These are phyloP conservation scores for Oryzias curvinotus DNA, from an alignment of 2,113 vertebrate species.

Conservation along the genomic window DNA sequence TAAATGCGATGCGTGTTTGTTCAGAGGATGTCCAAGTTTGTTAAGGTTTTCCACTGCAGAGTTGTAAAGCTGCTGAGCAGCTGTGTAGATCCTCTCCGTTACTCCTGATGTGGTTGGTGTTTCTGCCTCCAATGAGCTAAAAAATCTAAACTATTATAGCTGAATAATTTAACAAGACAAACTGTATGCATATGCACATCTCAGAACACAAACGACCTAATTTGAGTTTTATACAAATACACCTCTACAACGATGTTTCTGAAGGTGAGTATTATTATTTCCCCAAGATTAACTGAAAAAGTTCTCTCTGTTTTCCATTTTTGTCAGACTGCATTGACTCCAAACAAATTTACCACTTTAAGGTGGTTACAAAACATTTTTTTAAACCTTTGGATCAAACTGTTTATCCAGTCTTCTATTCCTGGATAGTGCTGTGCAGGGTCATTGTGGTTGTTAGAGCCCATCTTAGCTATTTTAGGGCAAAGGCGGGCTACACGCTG, in stretches of 20 bases:
- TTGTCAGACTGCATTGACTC: constrained; percentile 16
- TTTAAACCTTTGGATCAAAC: no score
- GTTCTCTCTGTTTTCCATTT: constrained; percentile 7
- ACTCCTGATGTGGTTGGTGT: constrained; percentile 1
- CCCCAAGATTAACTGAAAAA: constrained; percentile 7
- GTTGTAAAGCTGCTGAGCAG: constrained; percentile 4
- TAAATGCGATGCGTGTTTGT: not conserved
- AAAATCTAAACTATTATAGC: constrained; percentile 1
- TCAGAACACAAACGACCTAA: constrained; percentile 11
- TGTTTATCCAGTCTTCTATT: no score
- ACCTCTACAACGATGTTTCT: not conserved
- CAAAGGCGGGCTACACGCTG: no score
- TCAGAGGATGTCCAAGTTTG: not conserved
- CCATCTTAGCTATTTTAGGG: no score
- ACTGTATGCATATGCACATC: constrained; percentile 17
- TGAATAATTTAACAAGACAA: constrained; percentile 43
- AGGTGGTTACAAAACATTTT: no score
- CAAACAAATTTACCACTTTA: no score
- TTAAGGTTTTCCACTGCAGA: not conserved
- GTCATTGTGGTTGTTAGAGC: no score
- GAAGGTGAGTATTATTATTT: constrained; percentile 5
- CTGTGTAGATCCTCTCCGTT: constrained; percentile 10
- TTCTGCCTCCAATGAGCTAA: constrained; percentile 21
- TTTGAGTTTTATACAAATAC: not conserved
- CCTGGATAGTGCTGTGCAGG: no score